Base-by-base conservation (phyloP, 1,140 invertebrate genomes). In the Colletes latitarsis region DNA sequence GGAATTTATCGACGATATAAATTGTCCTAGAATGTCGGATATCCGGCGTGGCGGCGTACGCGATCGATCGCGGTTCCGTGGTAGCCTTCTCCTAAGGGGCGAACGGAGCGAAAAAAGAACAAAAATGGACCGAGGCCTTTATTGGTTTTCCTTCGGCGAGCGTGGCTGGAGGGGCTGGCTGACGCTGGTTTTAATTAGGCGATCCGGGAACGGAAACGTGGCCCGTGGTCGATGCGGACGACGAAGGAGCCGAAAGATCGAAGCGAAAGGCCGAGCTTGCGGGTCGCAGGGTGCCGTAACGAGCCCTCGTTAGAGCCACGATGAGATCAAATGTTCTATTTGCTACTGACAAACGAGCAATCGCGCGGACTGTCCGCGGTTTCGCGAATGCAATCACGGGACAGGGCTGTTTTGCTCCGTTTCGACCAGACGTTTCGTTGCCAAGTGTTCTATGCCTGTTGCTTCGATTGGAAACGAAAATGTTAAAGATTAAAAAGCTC, bases 1-100 rank as follows among this genome's bases (percentile, higher is more conserved):
- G 88, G 88, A 92, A 92, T 92, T 92, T 92, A 92, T 92, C 89
- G 89, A 63, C 74, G 88, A 86, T 90, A 92, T 92, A 92, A 68
- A 68, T 69, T 69, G 75, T 63, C 63, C 58, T 49, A 53, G 53
- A 57, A 76, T 69, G 70, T 80, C 68, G 30, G 60, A 72, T 68
- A 73, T 63, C 60, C 68, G 69, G 79, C 81, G 83, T 64, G 69
- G 79, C 81, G 83, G 88, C 90, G 90, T 90, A 91, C 91, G 41
- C 41, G 53, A 85, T 85, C 84, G 84, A 85, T 84, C 77, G 73
- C 55, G 70, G 46, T 66, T n/a, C 46, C 46, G 72, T 91, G 91
- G 88, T 82, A 88, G 87, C 83, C 87, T 46, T 86, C 86, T 88
- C 86, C 83, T 82, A 78, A n/a, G 39, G 19, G 64, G 4, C n/a